These are phyloP conservation scores for Adoxophyes honmai DNA, from an alignment of 1,140 invertebrate genomes.

Conservation along the genomic window DNA sequence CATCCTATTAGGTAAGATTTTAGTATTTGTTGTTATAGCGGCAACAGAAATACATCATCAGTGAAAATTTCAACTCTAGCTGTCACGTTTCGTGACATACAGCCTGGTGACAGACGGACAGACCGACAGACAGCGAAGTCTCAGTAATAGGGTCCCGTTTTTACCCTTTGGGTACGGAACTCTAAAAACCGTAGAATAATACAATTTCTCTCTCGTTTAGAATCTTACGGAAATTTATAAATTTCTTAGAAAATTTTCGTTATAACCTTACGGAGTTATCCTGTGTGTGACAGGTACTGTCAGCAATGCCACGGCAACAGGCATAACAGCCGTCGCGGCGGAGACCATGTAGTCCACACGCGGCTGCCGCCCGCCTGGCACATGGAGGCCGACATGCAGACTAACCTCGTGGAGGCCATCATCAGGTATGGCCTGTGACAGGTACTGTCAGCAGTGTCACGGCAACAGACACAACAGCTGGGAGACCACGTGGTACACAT, in stretches of 20 bases:
- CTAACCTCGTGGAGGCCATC: constrained; percentile 97
- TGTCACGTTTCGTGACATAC: too few species aligned
- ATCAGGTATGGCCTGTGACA: constrained; percentile 87
- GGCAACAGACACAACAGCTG: constrained; percentile 92
- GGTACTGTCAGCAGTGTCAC: constrained; percentile 93
- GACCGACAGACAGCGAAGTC: too few species aligned
- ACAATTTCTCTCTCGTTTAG: too few species aligned
- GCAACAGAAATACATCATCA: too few species aligned
- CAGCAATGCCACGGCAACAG: constrained; percentile 92
- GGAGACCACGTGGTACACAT: constrained; percentile 94
- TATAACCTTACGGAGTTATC: background rate
- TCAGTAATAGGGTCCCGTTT: too few species aligned
- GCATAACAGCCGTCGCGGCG: constrained; percentile 90
- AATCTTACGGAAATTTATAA: too few species aligned
- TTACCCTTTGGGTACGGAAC: too few species aligned
- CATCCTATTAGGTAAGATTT: constrained; percentile 91
- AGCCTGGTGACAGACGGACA: too few species aligned
- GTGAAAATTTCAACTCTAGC: too few species aligned
- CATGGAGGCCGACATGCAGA: constrained; percentile 93
- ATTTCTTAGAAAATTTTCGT: too few species aligned
- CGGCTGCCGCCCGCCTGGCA: constrained; percentile 91
- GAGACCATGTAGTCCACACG: constrained; percentile 93
- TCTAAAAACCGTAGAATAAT: too few species aligned
- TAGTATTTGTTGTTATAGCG: too few species aligned
- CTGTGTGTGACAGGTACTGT: constrained; percentile 81